Conservation (phyloP, 2,888 invertebrate genomes). For the Dioctria linearis region DNA sequence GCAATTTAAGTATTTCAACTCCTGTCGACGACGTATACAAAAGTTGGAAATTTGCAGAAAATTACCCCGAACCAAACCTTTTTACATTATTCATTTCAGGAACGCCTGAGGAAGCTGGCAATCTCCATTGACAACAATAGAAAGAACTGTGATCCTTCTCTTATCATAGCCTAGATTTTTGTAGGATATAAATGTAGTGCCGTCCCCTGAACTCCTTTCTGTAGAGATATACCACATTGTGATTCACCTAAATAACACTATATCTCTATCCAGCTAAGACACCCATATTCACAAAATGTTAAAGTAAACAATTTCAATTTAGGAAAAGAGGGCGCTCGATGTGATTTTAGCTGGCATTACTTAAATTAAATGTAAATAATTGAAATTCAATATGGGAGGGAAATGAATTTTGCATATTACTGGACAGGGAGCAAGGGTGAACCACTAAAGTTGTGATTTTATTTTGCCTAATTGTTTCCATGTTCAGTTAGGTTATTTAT, state of each 20-base stretch:
- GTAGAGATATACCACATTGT: too few relatives aligned
- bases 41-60: constrained; percentile 14
- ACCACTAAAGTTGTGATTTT: constrained; percentile 23
- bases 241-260: too few relatives aligned
- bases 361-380: constrained; percentile 36
- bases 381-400: constrained; percentile 32
- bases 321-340: not conserved
- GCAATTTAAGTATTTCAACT: too few relatives aligned
- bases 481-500: not conserved
- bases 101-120: constrained; percentile 1
- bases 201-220: not conserved
- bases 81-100: constrained; percentile 24
- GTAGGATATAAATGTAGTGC: constrained; percentile 11
- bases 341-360: constrained; percentile 13
- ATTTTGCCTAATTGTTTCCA: constrained; percentile 12
- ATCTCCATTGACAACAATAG: constrained; percentile 12
- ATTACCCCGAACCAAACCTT: constrained; percentile 25
- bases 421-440: not conserved
- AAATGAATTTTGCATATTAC: not conserved
- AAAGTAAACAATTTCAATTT: not conserved
- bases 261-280: too few relatives aligned
- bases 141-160: not conserved
- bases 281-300: too few relatives aligned
- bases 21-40: constrained; percentile 11
- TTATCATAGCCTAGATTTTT: too few relatives aligned